phyloP scores from a whole-genome alignment of 2,113 vertebrate species.

The Herpailurus yagouaroundi region DNA sequence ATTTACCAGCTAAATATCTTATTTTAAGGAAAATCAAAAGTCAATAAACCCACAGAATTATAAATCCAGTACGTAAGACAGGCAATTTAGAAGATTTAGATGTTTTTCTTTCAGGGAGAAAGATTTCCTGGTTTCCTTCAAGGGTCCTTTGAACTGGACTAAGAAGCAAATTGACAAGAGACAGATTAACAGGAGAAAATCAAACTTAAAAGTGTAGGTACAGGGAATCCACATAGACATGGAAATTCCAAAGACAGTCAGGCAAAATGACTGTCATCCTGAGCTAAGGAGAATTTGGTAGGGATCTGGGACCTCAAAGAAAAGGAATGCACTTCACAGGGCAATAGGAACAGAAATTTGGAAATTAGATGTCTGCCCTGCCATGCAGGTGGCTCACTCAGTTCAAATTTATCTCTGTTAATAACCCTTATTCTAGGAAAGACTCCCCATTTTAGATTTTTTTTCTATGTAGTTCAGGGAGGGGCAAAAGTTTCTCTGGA shows the following conservation, averaged over 20 bases:
- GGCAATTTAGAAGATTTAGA: not conserved
- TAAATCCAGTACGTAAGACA: not conserved
- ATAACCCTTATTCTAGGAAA: not conserved
- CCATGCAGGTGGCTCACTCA: not conserved
- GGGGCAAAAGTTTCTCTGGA: not conserved
- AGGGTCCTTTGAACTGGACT: not conserved
- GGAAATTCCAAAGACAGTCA: not conserved
- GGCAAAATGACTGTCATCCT: not conserved
- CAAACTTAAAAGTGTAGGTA: not conserved
- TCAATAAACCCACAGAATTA: not conserved
- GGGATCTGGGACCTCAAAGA: not conserved
- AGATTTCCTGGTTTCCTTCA: not conserved
- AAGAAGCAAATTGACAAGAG: not conserved
- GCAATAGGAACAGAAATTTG: not conserved
- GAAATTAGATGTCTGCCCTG: not conserved
- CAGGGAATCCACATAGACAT: not conserved
- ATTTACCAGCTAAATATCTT: not conserved
- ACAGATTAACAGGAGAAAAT: not conserved
- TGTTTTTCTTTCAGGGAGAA: not conserved
- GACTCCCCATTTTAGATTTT: not conserved
- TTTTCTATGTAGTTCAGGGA: not conserved
- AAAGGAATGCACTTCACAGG: not conserved
- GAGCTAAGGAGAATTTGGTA: not conserved
- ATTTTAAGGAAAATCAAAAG: not conserved
- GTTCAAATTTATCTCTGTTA: not conserved